Percentiles rank a stretch among this genome's conserved stretches.
phyloP scores from a whole-genome alignment of 1,140 invertebrate species.

The Apocrypta bakeri region DNA sequence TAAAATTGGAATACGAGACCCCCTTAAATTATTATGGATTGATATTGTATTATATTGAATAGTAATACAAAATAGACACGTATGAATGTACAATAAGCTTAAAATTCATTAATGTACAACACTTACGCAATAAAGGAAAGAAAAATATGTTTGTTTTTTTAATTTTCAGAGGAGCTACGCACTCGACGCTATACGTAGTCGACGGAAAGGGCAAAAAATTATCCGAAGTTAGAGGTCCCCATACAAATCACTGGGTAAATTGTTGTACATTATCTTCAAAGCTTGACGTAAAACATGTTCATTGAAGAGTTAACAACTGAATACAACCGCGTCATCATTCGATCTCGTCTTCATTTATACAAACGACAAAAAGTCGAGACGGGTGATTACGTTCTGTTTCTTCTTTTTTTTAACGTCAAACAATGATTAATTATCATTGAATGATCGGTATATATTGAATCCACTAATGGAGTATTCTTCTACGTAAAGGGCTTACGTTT shows the following conservation, averaged over 20 bases:
- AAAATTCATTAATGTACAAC: too few species aligned
- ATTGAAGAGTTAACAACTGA: constrained; percentile 34
- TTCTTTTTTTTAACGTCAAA: too few species aligned
- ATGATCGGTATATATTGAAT: too few species aligned
- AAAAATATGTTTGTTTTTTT: constrained; percentile 40
- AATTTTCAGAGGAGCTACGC: constrained; percentile 85
- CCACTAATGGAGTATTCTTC: too few species aligned
- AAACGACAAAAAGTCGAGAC: not conserved
- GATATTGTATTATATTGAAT: too few species aligned
- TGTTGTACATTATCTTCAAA: constrained; percentile 20
- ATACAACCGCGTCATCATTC: constrained; percentile 25
- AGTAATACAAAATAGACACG: too few species aligned
- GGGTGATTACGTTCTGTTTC: not conserved
- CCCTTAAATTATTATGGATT: too few species aligned
- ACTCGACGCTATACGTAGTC: constrained; percentile 85
- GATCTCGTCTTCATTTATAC: constrained; percentile 7
- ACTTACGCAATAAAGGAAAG: too few species aligned
- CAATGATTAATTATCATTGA: too few species aligned
- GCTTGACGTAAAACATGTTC: constrained; percentile 12
- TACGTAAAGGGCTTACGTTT: too few species aligned
- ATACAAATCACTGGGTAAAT: constrained; percentile 89
- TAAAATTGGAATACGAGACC: too few species aligned
- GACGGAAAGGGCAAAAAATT: constrained; percentile 82
- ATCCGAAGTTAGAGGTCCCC: constrained; percentile 79
- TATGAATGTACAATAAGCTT: too few species aligned